phyloP scores from a whole-genome alignment of 1,140 invertebrate genomes.

The Pristionchus pacificus region DNA sequence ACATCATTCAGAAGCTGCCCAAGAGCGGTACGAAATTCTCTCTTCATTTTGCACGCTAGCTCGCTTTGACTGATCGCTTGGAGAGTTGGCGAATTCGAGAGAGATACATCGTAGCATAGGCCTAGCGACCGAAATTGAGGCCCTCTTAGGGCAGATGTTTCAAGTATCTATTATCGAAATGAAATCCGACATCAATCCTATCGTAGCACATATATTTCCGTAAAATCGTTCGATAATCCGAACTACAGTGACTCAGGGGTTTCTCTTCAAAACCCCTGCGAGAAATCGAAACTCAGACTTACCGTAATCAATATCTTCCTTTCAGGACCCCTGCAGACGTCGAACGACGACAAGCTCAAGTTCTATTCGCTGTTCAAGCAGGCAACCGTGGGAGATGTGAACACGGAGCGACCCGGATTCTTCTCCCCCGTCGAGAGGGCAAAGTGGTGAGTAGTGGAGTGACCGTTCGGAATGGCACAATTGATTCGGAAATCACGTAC shows the following conservation, averaged over 20 bases:
- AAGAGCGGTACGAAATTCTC: slow-evolving; percentile 44
- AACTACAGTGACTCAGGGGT: slow-evolving; percentile 3
- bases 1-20: slow-evolving; percentile 55
- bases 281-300: background rate
- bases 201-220: no score
- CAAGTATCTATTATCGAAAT: no score
- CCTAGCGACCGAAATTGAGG: no score
- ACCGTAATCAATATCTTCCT: slow-evolving; percentile 25
- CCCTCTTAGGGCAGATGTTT: no score
- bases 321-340: slow-evolving; percentile 47
- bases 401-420: slow-evolving; percentile 52
- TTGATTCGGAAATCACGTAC: no score
- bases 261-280: slow-evolving; percentile 1
- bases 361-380: slow-evolving; percentile 57
- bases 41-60: background rate
- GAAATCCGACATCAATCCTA: no score
- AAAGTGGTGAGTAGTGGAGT: slow-evolving; percentile 45
- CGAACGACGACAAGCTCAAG: slow-evolving; percentile 53
- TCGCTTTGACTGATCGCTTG: background rate
- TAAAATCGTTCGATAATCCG: background rate
- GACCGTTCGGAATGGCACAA: no score
- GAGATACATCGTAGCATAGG: background rate
- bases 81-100: no score
- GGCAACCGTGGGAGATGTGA: slow-evolving; percentile 55
- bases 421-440: slow-evolving; percentile 47